phyloP scores from a whole-genome alignment of 2,888 invertebrate species.

The Thecocarcelia acutangulata region DNA sequence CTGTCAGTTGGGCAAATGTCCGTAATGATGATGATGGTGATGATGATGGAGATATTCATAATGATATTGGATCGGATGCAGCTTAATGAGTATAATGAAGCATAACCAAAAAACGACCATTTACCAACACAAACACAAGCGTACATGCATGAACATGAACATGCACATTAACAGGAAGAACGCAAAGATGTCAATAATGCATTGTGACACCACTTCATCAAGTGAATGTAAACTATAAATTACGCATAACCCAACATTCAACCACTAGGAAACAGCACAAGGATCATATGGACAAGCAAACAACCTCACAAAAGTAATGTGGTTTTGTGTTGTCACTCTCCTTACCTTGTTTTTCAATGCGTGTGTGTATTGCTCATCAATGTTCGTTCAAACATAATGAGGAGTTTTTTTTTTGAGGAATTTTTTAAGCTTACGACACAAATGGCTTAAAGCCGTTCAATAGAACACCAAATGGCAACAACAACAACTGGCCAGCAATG shows the following conservation, averaged over 20 bases:
- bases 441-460: slow-evolving; percentile 42
- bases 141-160: neutral
- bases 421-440: slow-evolving; percentile 40
- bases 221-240: slow-evolving; percentile 78
- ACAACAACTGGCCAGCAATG: slow-evolving; percentile 34
- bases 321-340: slow-evolving; percentile 44
- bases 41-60: slow-evolving; percentile 22
- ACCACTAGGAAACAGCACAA: slow-evolving; percentile 50
- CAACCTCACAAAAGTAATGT: slow-evolving; percentile 47
- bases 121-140: neutral
- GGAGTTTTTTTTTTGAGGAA: slow-evolving; percentile 52
- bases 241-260: slow-evolving; percentile 78
- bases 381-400: slow-evolving; percentile 59
- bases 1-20: slow-evolving; percentile 58
- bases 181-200: slow-evolving; percentile 71
- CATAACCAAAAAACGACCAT: slow-evolving; percentile 23
- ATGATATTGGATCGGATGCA: slow-evolving; percentile 30
- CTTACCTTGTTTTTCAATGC: neutral
- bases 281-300: slow-evolving; percentile 45
- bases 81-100: slow-evolving; percentile 40
- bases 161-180: slow-evolving; percentile 42
- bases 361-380: slow-evolving; percentile 21
- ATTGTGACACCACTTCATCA: slow-evolving; percentile 73
- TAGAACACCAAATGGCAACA: neutral
- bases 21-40: slow-evolving; percentile 21